phyloP scores from a whole-genome alignment of 2,888 invertebrate genomes.

The Parascotia fuliginaria region DNA sequence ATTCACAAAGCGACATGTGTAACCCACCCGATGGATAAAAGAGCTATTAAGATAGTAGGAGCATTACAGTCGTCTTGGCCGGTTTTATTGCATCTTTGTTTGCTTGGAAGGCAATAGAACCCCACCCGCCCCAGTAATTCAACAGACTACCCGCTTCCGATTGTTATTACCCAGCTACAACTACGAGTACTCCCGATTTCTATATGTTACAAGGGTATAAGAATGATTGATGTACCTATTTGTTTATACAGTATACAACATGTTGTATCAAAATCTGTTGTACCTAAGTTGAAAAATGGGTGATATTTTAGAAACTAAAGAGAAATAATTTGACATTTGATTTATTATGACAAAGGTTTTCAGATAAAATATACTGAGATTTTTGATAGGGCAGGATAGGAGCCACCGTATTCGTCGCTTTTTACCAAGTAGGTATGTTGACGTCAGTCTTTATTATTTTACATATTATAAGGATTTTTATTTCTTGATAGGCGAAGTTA shows the following conservation, averaged over 20 bases:
- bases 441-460: too few relatives aligned
- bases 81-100: slow-evolving; percentile 81
- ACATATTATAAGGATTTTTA: too few relatives aligned
- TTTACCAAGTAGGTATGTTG: too few relatives aligned
- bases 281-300: slow-evolving; percentile 3
- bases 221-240: slow-evolving; percentile 49
- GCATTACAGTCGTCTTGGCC: slow-evolving; percentile 65
- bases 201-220: slow-evolving; percentile 27
- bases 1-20: slow-evolving; percentile 71
- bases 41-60: slow-evolving; percentile 65
- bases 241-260: slow-evolving; percentile 30
- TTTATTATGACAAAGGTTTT: too few relatives aligned
- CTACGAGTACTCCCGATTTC: slow-evolving; percentile 33
- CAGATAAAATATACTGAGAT: too few relatives aligned
- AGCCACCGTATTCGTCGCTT: too few relatives aligned
- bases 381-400: too few relatives aligned
- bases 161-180: slow-evolving; percentile 70
- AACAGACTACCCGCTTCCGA: slow-evolving; percentile 68
- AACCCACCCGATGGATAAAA: slow-evolving; percentile 68
- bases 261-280: slow-evolving; percentile 14
- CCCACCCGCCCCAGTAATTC: slow-evolving; percentile 62
- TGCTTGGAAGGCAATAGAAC: slow-evolving; percentile 72
- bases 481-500: too few relatives aligned
- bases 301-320: slow-evolving; percentile 6
- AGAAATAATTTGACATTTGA: slow-evolving; percentile 27